Base-by-base conservation (phyloP, 2,113 vertebrate species). In the Crocuta crocuta region DNA sequence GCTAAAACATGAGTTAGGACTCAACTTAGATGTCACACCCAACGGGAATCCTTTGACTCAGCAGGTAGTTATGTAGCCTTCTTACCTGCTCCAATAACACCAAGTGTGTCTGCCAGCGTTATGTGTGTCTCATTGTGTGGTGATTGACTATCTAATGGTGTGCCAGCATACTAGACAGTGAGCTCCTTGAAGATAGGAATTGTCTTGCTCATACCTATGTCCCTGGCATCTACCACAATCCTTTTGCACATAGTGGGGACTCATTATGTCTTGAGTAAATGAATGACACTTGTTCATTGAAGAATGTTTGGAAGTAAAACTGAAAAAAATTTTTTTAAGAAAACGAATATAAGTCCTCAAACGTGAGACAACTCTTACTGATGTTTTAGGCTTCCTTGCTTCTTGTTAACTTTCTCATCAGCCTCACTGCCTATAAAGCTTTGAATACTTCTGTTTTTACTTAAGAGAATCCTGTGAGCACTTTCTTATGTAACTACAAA, bases 261-360 rank as follows among this genome's bases (percentile, higher is more conserved):
- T 39, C 33, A 33, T 21, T 48, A 3, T 10, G 33, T 85, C 63
- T 81, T 39, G 5, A 91, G 76, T 66, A 74, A 84, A 39, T 93
- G 55, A 61, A 10, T 71, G 61, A 66, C 31, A 10, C 28, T 15
- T 33, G 2, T 68, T 79, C 33, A 65, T 33, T 74, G 28, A 12
- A 73, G 35, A 89, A 31, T 93, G 55, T 17, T 92, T 78, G 63
- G 33, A 45, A 87, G 33, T n/a, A 63, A 39, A 91, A 50, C 23
- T 61, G 58, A 61, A 66, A 70, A 74, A 28, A 35, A 1, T 2
- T 26, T n/a, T 79, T 68, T 26, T 84, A 80, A 31, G 33, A 93
- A 94, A 86, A 73, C 45, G 19, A 86, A 53, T 63, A 68, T 90
- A 93, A 84, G 53, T 73, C 26, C 10, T 58, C 19, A 81, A 95